These are phyloP conservation scores for Creontiades dilutus DNA, from an alignment of 2,888 invertebrate genomes.

Conservation along the genomic window DNA sequence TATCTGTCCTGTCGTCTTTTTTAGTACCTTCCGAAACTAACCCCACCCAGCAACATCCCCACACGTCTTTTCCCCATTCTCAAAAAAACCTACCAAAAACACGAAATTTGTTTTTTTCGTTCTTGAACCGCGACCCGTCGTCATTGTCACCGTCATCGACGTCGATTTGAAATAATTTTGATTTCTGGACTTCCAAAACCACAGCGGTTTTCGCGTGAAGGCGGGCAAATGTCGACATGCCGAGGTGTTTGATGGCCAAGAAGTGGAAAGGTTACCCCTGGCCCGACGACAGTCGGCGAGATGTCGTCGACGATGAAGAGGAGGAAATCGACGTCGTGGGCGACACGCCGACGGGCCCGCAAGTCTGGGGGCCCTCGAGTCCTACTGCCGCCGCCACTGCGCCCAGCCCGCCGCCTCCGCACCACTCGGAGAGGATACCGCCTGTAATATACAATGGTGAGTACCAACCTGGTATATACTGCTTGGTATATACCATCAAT, in stretches of 20 bases:
- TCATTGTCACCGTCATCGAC: constrained; percentile 39
- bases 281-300: constrained; percentile 79
- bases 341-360: constrained; percentile 73
- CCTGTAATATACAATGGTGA: constrained; percentile 76
- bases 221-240: constrained; percentile 84
- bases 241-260: constrained; percentile 97
- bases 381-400: constrained; percentile 86
- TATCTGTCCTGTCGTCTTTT: constrained; percentile 71
- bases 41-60: neutral
- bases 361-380: constrained; percentile 75
- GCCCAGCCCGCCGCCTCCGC: constrained; percentile 78
- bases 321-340: constrained; percentile 93
- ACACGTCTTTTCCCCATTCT: constrained; percentile 24
- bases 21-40: neutral
- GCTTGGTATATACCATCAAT: too few species aligned
- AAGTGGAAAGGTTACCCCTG: constrained; percentile 94
- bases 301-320: constrained; percentile 77
- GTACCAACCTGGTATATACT: constrained; percentile 37
- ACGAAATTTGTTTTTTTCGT: constrained; percentile 35
- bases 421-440: constrained; percentile 76
- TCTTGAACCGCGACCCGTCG: constrained; percentile 1
- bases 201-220: constrained; percentile 25
- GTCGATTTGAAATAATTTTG: neutral
- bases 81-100: constrained; percentile 50
- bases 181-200: neutral